Conservation (phyloP, 1,140 invertebrate genomes). For the Chironomus striatipennis region DNA sequence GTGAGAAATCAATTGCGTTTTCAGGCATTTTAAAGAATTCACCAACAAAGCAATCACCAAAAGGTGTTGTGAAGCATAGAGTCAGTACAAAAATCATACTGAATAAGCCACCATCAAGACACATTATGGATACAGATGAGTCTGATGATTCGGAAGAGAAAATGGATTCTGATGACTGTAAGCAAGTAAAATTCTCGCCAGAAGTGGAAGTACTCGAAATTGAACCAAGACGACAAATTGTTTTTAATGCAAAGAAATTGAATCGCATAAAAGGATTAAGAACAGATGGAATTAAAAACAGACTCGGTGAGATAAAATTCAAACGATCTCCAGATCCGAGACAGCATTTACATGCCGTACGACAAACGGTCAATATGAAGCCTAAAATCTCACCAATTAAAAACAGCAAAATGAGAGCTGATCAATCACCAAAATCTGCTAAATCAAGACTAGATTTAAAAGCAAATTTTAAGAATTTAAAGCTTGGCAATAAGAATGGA, state of each 20-base stretch:
- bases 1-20: conserved; percentile 5
- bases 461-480: conserved; percentile 26
- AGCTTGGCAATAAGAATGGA: neutral
- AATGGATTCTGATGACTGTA: conserved; percentile 34
- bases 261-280: conserved; percentile 22
- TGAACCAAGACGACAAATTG: conserved; percentile 32
- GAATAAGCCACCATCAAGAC: conserved; percentile 35
- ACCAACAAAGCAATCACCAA: conserved; percentile 25
- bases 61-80: neutral
- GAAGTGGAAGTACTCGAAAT: conserved; percentile 39
- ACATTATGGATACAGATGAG: conserved; percentile 31
- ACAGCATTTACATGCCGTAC: conserved; percentile 31
- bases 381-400: conserved; percentile 33
- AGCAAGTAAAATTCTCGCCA: conserved; percentile 38
- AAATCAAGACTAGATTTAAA: neutral
- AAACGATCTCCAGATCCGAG: neutral
- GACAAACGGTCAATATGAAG: conserved; percentile 36
- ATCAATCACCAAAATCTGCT: conserved; percentile 32
- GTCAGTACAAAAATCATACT: conserved; percentile 35
- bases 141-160: conserved; percentile 28
- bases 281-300: conserved; percentile 32
- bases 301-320: conserved; percentile 29
- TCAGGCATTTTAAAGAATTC: conserved; percentile 33
- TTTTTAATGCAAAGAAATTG: conserved; percentile 29
- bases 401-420: conserved; percentile 34